Evolutionary conservation across 2,113 vertebrate species (phyloP).

Genomic region (Probosciger aterrimus): DNA sequence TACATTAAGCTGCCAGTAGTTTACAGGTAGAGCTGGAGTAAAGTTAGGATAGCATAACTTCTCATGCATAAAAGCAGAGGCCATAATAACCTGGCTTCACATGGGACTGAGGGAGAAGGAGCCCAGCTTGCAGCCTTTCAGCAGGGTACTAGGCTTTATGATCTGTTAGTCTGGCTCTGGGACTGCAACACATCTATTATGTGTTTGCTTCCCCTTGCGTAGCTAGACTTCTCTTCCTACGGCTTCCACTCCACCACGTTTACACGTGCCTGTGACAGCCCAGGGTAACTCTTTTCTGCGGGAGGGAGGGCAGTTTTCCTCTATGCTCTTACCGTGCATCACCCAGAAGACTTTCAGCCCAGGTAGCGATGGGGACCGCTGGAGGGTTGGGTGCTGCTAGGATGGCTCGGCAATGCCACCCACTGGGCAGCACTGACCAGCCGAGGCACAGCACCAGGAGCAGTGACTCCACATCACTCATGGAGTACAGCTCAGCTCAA

Average conservation of each 20-base stretch:
- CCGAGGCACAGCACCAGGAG: too few species aligned
- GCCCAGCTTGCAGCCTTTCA: not conserved
- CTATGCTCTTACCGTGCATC: rapidly evolving
- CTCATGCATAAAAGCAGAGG: not conserved
- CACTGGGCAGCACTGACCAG: not conserved
- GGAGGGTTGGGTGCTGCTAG: not conserved
- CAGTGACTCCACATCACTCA: rapidly evolving
- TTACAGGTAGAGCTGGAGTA: not conserved
- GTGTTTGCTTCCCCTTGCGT: not conserved
- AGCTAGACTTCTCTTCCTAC: not conserved
- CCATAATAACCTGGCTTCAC: not conserved
- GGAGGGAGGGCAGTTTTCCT: too few species aligned
- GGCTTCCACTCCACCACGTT: not conserved
- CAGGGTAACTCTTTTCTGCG: not conserved
- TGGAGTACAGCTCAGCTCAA: not conserved
- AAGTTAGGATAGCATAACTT: not conserved
- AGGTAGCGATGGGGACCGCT: not conserved
- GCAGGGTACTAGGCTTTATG: not conserved
- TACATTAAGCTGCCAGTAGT: not conserved
- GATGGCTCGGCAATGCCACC: not conserved
- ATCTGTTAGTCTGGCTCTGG: not conserved
- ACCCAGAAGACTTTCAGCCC: not conserved
- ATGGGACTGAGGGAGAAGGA: not conserved
- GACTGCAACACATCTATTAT: not conserved
- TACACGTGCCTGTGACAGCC: rapidly evolving